These are phyloP conservation scores for Bombus consobrinus DNA, from an alignment of 1,140 invertebrate genomes.

Conservation along the genomic window DNA sequence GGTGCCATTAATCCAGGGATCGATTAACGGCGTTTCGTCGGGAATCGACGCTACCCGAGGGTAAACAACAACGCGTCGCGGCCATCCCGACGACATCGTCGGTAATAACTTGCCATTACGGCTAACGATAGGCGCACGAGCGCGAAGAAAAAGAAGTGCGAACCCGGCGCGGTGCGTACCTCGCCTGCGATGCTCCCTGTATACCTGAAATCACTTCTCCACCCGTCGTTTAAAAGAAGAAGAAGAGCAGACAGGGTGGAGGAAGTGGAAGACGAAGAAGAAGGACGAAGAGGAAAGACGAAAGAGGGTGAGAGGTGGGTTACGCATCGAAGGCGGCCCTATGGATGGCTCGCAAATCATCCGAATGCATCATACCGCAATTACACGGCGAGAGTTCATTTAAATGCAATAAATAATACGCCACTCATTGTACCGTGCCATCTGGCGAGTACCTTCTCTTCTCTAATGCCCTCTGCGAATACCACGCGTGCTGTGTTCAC, in stretches of 20 bases:
- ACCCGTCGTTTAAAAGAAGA: neutral
- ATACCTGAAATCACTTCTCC: slow-evolving; percentile 61
- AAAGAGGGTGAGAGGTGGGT: neutral
- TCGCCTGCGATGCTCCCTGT: neutral
- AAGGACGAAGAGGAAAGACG: neutral
- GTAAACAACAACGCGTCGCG: slow-evolving; percentile 56
- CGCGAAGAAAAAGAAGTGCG: slow-evolving; percentile 50
- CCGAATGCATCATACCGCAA: slow-evolving; percentile 80
- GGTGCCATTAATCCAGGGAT: slow-evolving; percentile 49
- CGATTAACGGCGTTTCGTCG: slow-evolving; percentile 59
- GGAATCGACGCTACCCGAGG: slow-evolving; percentile 44
- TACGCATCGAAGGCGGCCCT: slow-evolving; percentile 70
- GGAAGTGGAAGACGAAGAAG: neutral
- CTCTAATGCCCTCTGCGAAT: slow-evolving; percentile 24
- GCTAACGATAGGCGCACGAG: slow-evolving; percentile 27
- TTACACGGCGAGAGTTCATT: slow-evolving; percentile 83
- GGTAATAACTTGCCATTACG: slow-evolving; percentile 73
- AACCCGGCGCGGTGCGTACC: slow-evolving; percentile 22
- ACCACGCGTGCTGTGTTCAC: neutral
- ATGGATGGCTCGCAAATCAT: slow-evolving; percentile 80
- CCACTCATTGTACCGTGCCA: slow-evolving; percentile 77
- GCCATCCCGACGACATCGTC: slow-evolving; percentile 27
- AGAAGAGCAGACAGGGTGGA: neutral
- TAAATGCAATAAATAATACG: slow-evolving; percentile 81
- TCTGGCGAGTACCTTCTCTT: slow-evolving; percentile 66